Evolutionary conservation across 2,113 vertebrate genomes (phyloP).

Genomic region (Prochilodus magdalenae): DNA sequence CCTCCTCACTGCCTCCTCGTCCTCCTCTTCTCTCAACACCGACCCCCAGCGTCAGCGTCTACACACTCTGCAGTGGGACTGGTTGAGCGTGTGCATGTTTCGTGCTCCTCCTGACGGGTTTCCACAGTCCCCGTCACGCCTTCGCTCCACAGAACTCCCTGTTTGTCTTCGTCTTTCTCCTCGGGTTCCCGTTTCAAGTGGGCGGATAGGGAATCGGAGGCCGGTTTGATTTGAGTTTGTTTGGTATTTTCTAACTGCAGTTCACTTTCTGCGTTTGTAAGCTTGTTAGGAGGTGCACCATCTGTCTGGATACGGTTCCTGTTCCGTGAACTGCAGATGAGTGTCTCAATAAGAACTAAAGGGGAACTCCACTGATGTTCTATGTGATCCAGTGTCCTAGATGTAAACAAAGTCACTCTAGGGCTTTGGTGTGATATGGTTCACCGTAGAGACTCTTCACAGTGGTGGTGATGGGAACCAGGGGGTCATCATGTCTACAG

Average conservation of each 20-base stretch:
- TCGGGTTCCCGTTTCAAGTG: not conserved
- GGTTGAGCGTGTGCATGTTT: slow-evolving; percentile 18
- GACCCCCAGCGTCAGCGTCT: not conserved
- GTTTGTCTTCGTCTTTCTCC: not conserved
- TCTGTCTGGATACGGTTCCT: not conserved
- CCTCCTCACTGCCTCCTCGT: not conserved
- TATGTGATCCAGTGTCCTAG: too few relatives aligned
- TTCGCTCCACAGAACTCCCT: not conserved
- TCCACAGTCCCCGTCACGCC: not conserved
- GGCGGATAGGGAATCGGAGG: not conserved
- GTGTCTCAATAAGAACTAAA: not conserved
- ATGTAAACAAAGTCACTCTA: too few relatives aligned
- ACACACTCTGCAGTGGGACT: not conserved
- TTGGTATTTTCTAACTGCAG: not conserved
- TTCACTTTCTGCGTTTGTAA: not conserved
- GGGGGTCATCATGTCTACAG: too few relatives aligned
- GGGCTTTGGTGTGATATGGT: too few relatives aligned
- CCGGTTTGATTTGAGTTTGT: not conserved
- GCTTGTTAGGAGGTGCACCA: not conserved
- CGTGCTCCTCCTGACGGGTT: not conserved
- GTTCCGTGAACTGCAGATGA: not conserved
- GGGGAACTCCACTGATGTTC: too few relatives aligned
- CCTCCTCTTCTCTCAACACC: not conserved
- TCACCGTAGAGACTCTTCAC: too few relatives aligned
- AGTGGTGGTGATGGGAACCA: too few relatives aligned